Percentiles rank a stretch among this genome's conserved stretches.
These are phyloP conservation scores for Microhierax caerulescens DNA, from an alignment of 2,797 vertebrate genomes.

Conservation along the genomic window DNA sequence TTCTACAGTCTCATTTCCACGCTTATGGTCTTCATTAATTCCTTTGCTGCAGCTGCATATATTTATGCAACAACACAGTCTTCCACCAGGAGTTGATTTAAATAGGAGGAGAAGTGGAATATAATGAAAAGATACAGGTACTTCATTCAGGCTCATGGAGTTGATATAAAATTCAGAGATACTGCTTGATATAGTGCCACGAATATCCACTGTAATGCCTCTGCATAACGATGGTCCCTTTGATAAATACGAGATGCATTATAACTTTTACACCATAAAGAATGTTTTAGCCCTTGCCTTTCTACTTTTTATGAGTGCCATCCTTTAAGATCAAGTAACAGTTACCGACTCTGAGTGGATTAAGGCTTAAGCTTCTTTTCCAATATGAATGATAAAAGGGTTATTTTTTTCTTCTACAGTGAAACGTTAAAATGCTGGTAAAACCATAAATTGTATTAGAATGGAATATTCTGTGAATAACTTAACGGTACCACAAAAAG, in stretches of 20 bases:
- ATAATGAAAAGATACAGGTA: neutral
- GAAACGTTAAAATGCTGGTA: conserved; percentile 34
- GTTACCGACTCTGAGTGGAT: neutral
- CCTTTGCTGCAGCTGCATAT: neutral
- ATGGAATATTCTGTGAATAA: conserved; percentile 29
- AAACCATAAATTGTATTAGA: conserved; percentile 46
- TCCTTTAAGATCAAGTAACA: conserved; percentile 47
- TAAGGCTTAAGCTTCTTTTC: neutral
- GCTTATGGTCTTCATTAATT: neutral
- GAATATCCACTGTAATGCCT: neutral
- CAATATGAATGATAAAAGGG: conserved; percentile 2
- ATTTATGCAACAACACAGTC: neutral
- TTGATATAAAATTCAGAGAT: conserved; percentile 34
- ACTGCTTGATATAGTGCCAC: neutral
- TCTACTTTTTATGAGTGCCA: neutral
- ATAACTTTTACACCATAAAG: conserved; percentile 40
- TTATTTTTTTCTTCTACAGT: neutral
- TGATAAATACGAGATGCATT: neutral
- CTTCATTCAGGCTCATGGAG: neutral
- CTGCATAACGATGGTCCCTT: conserved; percentile 9
- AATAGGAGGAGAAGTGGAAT: neutral
- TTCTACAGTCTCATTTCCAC: neutral
- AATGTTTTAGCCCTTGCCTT: conserved; percentile 14
- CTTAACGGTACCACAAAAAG: neutral
- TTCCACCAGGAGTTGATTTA: neutral